These are phyloP conservation scores for Hirtodrosophila duncani DNA, from an alignment of 2,888 invertebrate species.

Conservation along the genomic window DNA sequence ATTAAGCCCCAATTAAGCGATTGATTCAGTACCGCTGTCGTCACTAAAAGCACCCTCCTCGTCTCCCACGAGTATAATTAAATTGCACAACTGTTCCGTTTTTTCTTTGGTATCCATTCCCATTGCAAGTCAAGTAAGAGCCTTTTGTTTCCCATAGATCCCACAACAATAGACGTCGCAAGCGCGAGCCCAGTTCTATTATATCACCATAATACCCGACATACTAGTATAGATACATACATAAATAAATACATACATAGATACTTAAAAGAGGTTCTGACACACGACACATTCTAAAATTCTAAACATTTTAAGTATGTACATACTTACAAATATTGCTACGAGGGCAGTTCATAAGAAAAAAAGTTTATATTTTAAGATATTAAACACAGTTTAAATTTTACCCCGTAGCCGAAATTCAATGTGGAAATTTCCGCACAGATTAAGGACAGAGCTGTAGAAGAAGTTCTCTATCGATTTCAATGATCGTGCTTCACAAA, in stretches of 20 bases:
- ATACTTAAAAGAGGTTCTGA: too few relatives aligned
- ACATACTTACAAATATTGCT: conserved; percentile 11
- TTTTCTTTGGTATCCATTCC: conserved; percentile 8
- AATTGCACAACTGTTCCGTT: conserved; percentile 51
- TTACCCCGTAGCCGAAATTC: too few relatives aligned
- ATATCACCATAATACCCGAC: conserved; percentile 6
- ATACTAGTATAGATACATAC: neutral
- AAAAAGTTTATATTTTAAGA: too few relatives aligned
- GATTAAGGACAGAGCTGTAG: too few relatives aligned
- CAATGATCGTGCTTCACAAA: too few relatives aligned
- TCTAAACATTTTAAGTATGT: neutral
- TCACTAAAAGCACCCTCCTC: conserved; percentile 25
- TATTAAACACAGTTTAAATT: too few relatives aligned
- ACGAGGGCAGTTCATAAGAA: too few relatives aligned
- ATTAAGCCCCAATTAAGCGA: conserved; percentile 25
- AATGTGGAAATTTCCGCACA: too few relatives aligned
- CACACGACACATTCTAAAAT: too few relatives aligned
- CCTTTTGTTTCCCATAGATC: conserved; percentile 38
- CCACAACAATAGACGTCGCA: conserved; percentile 12
- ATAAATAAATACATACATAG: too few relatives aligned
- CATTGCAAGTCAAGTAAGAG: conserved; percentile 25
- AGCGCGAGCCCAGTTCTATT: conserved; percentile 3
- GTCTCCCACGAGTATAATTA: conserved; percentile 28
- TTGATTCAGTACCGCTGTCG: conserved; percentile 27
- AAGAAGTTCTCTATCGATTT: too few relatives aligned